A percentile compares a stretch with the other conserved stretches of the same genome.
Evolutionary conservation across 1,140 invertebrate species (phyloP).

Genomic region (Linepithema humile): DNA sequence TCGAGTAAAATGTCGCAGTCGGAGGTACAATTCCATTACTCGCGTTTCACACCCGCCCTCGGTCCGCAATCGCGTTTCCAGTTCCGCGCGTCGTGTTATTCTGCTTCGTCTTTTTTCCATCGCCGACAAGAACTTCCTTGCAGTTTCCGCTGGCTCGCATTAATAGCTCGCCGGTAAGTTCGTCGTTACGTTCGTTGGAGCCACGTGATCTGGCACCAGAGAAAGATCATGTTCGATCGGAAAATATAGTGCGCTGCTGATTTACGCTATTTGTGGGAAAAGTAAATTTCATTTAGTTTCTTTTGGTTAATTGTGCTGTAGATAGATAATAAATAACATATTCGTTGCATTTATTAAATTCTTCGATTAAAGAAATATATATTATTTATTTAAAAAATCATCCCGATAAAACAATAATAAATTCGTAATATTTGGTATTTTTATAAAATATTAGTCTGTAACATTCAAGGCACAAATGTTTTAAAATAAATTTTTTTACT

Average conservation of each 20-base stretch:
- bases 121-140: neutral
- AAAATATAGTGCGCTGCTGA: neutral
- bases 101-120: conserved; percentile 32
- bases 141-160: conserved; percentile 36
- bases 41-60: conserved; percentile 50
- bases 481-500: too few relatives aligned
- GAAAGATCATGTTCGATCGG: neutral
- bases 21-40: conserved; percentile 60
- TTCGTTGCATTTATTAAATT: neutral
- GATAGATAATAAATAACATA: neutral
- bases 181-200: conserved; percentile 23
- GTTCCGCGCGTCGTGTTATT: conserved; percentile 38
- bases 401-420: too few relatives aligned
- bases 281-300: neutral
- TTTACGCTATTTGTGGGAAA: neutral
- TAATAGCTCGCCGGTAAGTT: conserved; percentile 57
- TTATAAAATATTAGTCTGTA: too few relatives aligned
- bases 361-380: neutral
- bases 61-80: conserved; percentile 62
- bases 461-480: too few relatives aligned
- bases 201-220: neutral
- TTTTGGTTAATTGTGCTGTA: neutral
- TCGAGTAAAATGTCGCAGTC: conserved; percentile 55
- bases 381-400: too few relatives aligned
- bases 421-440: too few relatives aligned